A percentile compares a stretch with the other conserved stretches of the same genome.
These are phyloP conservation scores for Sinosuthora webbiana DNA, from an alignment of 2,113 vertebrate species.

Conservation along the genomic window DNA sequence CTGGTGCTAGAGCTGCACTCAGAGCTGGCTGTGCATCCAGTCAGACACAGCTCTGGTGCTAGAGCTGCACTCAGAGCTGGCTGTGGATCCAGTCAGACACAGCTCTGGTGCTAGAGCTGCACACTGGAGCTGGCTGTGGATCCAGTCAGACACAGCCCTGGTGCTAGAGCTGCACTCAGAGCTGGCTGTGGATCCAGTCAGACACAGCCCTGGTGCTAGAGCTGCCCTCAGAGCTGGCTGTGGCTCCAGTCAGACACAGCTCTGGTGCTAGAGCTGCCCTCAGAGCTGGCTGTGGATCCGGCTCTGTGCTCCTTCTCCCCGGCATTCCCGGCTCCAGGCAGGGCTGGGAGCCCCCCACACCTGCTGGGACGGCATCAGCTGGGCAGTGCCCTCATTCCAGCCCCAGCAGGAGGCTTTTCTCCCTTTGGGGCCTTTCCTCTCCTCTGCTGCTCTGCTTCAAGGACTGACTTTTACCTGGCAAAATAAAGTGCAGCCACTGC, in stretches of 20 bases:
- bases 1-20: not conserved
- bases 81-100: not conserved
- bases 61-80: fast-evolving
- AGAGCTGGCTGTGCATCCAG: fast-evolving
- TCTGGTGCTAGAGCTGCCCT: not conserved
- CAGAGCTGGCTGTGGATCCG: fast-evolving
- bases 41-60: not conserved
- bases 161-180: fast-evolving
- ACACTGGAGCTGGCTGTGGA: fast-evolving
- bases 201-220: not conserved
- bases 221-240: fast-evolving
- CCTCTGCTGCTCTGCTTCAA: too few relatives aligned
- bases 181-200: not conserved
- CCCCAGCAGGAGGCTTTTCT: not conserved
- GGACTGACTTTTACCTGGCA: not conserved
- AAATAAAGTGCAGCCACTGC: not conserved
- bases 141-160: too few relatives aligned
- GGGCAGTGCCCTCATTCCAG: not conserved
- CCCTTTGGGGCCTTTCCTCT: not conserved
- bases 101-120: not conserved
- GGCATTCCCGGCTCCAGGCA: not conserved
- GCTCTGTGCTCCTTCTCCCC: not conserved
- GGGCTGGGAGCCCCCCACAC: not conserved
- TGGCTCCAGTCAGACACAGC: not conserved
- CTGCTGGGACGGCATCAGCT: not conserved